Base-by-base conservation (phyloP, 2,888 invertebrate genomes). In the Scaeva pyrastri region DNA sequence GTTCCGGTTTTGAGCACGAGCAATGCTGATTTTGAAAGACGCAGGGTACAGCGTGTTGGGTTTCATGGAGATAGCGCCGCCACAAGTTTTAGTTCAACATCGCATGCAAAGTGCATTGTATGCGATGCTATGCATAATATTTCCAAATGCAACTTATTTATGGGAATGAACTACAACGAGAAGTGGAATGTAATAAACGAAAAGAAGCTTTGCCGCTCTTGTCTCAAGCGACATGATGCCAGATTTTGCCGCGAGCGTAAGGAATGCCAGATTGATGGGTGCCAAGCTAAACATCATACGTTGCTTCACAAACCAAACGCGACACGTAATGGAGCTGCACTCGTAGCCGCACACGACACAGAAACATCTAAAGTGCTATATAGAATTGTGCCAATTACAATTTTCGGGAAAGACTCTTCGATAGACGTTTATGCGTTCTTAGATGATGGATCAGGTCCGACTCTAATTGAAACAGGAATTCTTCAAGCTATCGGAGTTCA, bases 391-490 rank as follows among this genome's bases (percentile, higher is more conserved):
- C n/a, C n/a, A n/a, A n/a, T n/a, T n/a, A n/a, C n/a, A n/a, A n/a
- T n/a, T n/a, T n/a, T n/a, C n/a, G n/a, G n/a, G n/a, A n/a, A n/a
- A n/a, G n/a, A n/a, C n/a, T n/a, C n/a, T n/a, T n/a, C n/a, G n/a
- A n/a, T n/a, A 11, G 64, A 78, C 43, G 52, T 78, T 19, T 88
- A 80, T 58, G 80, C 80, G 0, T 52, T 88, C 60, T 55, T 81
- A 10, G 82, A 83, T 36, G 78, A 88, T 31, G 85, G 58, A 4
- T 81, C 88, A n/a, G 77, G 73, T 1, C 82, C 78, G 12, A 79
- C 78, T 12, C 26, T 88, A 36, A 83, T 78, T 45, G 72, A 83
- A 2, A 58, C 39, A 39, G 91, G 90, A 0, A 87, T 92, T 14
- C 45, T 87, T 87, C 88, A n/a, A 77, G 73, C 0, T 78, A 52